Evolutionary conservation across 2,113 vertebrate species (phyloP), one percentile per base, ranked within the genome.

Genomic region (Nothocercus nigrocapillus): DNA sequence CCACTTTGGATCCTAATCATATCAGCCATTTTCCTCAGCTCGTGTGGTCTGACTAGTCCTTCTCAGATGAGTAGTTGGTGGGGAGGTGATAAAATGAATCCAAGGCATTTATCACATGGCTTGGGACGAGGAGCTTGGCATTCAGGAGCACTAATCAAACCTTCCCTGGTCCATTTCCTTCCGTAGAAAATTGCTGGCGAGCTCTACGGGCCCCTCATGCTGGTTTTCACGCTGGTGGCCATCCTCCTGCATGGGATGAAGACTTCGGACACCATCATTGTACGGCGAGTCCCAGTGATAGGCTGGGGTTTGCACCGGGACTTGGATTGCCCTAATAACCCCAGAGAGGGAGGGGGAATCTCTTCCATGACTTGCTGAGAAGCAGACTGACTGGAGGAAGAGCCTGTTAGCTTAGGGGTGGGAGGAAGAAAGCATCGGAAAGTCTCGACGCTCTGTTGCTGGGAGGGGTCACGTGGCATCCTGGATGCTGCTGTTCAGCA

Each of bases 171-270:
- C n/a, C 95, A 13, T 95, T 13, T 85, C 20, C 91, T 22, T 70
- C 88, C 83, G 77, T 82, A 99, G 99, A 99, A 99, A 97, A 98
- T 99, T 7, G 99, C 99, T 21, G 99, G 99, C 0, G 99, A 99
- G 94, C 98, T 99, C 77, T 99, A 99, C 0, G 99, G 99, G 25
- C 99, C 99, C 9, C 98, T 99, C 96, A 99, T 99, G 99, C 97
- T 99, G 92, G 99, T 99, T 89, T 99, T 99, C 97, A 99, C 99
- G 0, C 96, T 99, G 97, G 99, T 99, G 67, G 99, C 99, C 56
- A 99, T 99, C 75, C 98, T 99, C 68, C 97, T 99, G 80, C 99
- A 99, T 24, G 99, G 99, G 79, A 99, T 99, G 99, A 99, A 99
- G 97, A 99, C 99, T 0, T 99, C 99, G 0, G 99, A 98, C 67